Percentiles rank a stretch among this genome's conserved stretches.
Conservation (phyloP, 2,113 vertebrate species). For the Brachyhypopomus gauderio region DNA sequence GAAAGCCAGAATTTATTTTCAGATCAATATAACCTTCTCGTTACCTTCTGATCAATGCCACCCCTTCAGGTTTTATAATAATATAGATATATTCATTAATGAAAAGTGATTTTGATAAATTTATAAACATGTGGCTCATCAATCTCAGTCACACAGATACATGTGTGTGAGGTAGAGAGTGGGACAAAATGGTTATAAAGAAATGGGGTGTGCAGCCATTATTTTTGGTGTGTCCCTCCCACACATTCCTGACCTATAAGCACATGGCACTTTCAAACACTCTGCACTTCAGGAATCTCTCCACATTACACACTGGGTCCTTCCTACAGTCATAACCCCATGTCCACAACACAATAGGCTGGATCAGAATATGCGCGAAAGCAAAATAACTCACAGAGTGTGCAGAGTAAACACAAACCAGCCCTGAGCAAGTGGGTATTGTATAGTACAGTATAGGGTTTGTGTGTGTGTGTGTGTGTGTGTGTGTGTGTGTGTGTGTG, state of each 20-base stretch:
- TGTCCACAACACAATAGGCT: constrained; percentile 29
- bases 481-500: not conserved
- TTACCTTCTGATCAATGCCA: no score
- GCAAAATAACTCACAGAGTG: not conserved
- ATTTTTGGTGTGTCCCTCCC: not conserved
- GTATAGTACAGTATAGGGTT: constrained; percentile 13
- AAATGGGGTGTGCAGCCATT: constrained; percentile 13
- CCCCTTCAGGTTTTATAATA: no score
- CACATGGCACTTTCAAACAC: constrained; percentile 5
- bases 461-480: not conserved
- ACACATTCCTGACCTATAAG: constrained; percentile 34
- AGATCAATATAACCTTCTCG: no score
- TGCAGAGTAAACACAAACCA: constrained; percentile 15
- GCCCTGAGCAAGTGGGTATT: not conserved
- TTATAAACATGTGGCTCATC: not conserved
- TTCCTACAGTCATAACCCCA: not conserved
- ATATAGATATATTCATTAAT: no score
- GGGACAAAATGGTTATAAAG: not conserved
- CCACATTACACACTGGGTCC: not conserved
- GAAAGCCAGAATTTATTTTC: no score
- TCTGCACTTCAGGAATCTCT: constrained; percentile 26
- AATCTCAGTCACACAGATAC: not conserved
- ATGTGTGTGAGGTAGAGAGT: not conserved
- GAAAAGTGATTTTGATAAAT: not conserved
- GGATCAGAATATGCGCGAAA: not conserved